phyloP scores from a whole-genome alignment of 2,888 invertebrate species.

The Chrysina gloriosa region DNA sequence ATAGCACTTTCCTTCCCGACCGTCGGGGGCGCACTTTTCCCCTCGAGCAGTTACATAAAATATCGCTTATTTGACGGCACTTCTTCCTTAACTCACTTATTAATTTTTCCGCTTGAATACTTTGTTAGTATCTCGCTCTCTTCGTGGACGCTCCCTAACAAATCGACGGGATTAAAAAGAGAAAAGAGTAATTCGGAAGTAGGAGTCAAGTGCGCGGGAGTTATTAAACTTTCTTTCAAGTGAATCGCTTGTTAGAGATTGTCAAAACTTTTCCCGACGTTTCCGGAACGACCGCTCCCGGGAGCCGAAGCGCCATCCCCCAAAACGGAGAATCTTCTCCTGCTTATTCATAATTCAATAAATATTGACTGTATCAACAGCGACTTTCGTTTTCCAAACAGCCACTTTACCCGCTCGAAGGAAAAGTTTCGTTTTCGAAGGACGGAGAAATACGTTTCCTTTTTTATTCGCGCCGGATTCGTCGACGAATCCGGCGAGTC shows the following conservation, averaged over 20 bases:
- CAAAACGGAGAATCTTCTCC: constrained; percentile 11
- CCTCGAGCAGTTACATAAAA: not conserved
- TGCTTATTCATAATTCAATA: constrained; percentile 38
- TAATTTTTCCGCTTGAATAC: constrained; percentile 30
- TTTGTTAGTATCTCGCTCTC: constrained; percentile 11
- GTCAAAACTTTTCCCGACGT: constrained; percentile 27
- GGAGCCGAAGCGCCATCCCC: not conserved
- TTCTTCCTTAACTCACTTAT: constrained; percentile 25
- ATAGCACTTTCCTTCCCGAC: no score
- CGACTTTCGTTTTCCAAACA: constrained; percentile 14
- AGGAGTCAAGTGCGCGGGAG: constrained; percentile 32
- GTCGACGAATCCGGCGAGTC: not conserved
- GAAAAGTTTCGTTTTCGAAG: no score
- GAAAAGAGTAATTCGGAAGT: constrained; percentile 27
- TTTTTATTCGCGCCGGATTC: not conserved
- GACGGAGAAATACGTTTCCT: not conserved
- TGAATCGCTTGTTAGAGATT: constrained; percentile 39
- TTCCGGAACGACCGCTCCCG: no score
- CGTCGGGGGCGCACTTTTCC: not conserved
- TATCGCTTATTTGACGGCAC: constrained; percentile 1
- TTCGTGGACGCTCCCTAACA: not conserved
- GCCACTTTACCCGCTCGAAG: not conserved
- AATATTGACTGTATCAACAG: constrained; percentile 36
- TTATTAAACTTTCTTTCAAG: constrained; percentile 36
- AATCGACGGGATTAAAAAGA: constrained; percentile 33